Evolutionary conservation across 1,140 invertebrate genomes (phyloP), one percentile per base, ranked within the genome.

Genomic region (Drosophila sp.): DNA sequence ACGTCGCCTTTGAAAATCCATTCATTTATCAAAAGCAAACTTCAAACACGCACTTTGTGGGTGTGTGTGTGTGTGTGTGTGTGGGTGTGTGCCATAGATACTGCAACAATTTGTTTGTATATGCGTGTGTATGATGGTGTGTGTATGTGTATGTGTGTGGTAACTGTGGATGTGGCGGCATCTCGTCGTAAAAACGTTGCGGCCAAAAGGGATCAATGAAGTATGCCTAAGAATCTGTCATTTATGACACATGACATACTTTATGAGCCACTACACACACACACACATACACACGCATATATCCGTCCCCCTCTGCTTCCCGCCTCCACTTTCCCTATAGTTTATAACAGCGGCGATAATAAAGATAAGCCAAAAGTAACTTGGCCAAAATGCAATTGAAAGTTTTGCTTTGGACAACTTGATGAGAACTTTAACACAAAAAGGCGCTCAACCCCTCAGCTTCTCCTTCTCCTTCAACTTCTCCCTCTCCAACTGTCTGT

Each of bases 11-110:
- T 86, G 82, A 86, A 86, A 86, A 86, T 86, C 82, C 82, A 87
- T 86, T 86, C 82, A 86, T 86, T 86, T 86, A 86, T 86, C 82
- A 86, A 86, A 86, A 86, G 82, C 82, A 87, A 86, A 86, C 82
- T 86, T 86, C 78, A 87, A 86, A 84, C 80, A 83, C 80, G 80
- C 80, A 84, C 46, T 38, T 56, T 43, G 36, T 25, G 3, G n/a
- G 34, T 18, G 41, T 43, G 9, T 18, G 40, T 36, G 21, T 53
- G 51, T 57, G 38, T 62, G 57, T 62, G 29, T 66, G 53, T 71
- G 54, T 51, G 58, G 29, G 48, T 66, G 53, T 71, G 54, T 51
- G 58, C 36, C 40, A 38, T 38, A 82, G 80, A 87, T 86, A 72
- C 75, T 86, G 81, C 82, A 87, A 86, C 82, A 87, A 82, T 87